These are phyloP conservation scores for Drosophila atroscutellata DNA, from an alignment of 2,888 invertebrate genomes.

Conservation along the genomic window DNA sequence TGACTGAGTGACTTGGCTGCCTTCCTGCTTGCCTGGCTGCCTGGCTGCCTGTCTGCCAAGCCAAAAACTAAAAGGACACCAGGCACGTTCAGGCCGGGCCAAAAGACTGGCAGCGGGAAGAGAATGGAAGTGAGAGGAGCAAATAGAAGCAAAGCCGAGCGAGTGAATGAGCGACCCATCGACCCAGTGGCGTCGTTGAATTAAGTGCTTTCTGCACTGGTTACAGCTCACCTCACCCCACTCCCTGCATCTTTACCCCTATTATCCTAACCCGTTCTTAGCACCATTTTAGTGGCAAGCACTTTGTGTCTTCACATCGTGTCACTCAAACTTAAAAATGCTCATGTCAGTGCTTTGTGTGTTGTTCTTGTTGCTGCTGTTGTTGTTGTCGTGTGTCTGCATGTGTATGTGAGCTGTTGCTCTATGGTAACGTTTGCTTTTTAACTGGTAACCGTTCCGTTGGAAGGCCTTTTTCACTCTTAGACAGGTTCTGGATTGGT, in stretches of 20 bases:
- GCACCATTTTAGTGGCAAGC: conserved; percentile 44
- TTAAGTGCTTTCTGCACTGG: conserved; percentile 69
- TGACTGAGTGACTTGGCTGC: conserved; percentile 62
- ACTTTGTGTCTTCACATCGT: conserved; percentile 71
- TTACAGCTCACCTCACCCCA: conserved; percentile 8
- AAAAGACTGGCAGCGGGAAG: neutral
- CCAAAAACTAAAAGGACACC: conserved; percentile 17
- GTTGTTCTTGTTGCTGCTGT: neutral
- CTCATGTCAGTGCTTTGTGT: conserved; percentile 52
- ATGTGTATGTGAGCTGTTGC: conserved; percentile 9
- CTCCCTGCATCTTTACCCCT: neutral
- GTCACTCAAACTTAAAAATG: conserved; percentile 76
- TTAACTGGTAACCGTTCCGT: conserved; percentile 32
- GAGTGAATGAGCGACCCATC: conserved; percentile 41
- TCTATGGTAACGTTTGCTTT: conserved; percentile 37
- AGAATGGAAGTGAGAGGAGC: neutral
- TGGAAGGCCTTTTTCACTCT: conserved; percentile 21
- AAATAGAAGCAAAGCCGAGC: conserved; percentile 11
- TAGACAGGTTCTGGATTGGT: conserved; percentile 29
- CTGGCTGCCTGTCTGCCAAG: conserved; percentile 1
- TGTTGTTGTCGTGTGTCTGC: neutral
- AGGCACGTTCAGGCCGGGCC: conserved; percentile 9
- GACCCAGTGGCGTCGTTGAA: conserved; percentile 68
- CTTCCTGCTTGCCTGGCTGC: conserved; percentile 9
- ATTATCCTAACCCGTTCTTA: conserved; percentile 2